A percentile compares a stretch with the other conserved stretches of the same genome.
These are phyloP conservation scores for Eurystomus gularis DNA, from an alignment of 2,113 vertebrate species.

Conservation along the genomic window DNA sequence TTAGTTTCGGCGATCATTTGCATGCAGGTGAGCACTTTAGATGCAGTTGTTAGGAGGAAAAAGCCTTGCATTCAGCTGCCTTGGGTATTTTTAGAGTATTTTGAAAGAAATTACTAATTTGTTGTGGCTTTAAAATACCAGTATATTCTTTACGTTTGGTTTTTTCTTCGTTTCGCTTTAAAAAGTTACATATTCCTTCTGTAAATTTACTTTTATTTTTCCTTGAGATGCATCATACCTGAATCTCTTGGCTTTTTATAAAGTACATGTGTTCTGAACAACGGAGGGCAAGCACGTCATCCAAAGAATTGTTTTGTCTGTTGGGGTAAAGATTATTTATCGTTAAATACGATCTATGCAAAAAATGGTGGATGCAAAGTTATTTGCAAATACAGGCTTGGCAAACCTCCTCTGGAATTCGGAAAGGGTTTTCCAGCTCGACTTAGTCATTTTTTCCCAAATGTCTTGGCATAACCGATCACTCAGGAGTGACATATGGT, in stretches of 20 bases:
- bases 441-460: slow-evolving; percentile 61
- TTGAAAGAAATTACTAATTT: neutral
- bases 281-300: neutral
- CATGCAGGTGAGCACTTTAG: neutral
- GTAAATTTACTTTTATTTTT: neutral
- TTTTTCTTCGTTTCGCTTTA: neutral
- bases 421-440: slow-evolving; percentile 62
- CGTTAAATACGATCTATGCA: neutral
- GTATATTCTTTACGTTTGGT: too few species aligned
- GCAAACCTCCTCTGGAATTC: slow-evolving; percentile 62
- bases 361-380: neutral
- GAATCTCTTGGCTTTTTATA: neutral
- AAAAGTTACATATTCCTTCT: neutral
- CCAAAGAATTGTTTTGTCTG: neutral
- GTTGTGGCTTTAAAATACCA: neutral
- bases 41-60: neutral
- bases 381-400: slow-evolving; percentile 52
- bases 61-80: neutral
- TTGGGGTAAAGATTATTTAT: neutral
- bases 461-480: slow-evolving; percentile 70
- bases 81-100: neutral
- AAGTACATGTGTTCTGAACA: neutral
- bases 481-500: slow-evolving; percentile 82
- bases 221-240: neutral
- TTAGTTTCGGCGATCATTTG: neutral